phyloP scores from a whole-genome alignment of 2,797 vertebrate genomes.

The Taenioides sp. region DNA sequence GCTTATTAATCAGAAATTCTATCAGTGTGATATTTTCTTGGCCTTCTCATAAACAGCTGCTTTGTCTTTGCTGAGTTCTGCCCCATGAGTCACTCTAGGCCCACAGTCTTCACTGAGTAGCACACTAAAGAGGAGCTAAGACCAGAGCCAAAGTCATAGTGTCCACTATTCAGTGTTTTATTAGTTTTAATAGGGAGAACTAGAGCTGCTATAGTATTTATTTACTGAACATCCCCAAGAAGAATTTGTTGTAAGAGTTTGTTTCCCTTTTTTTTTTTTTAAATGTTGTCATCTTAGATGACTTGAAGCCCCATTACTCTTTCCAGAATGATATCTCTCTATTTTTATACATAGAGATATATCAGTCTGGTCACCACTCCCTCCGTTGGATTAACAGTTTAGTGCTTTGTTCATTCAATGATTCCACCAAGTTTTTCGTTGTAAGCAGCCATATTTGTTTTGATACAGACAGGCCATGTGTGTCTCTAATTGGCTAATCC shows the following conservation, averaged over 20 bases:
- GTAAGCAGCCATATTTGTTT: too few species aligned
- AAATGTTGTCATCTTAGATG: not conserved
- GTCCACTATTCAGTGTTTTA: not conserved
- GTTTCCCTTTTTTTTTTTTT: not conserved
- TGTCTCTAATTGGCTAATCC: too few species aligned
- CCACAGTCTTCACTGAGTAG: too few species aligned
- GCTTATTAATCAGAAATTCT: conserved; percentile 6
- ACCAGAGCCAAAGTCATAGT: not conserved
- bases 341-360: too few species aligned
- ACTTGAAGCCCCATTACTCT: not conserved
- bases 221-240: not conserved
- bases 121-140: not conserved
- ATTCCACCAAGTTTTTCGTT: too few species aligned
- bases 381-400: too few species aligned
- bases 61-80: not conserved
- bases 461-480: too few species aligned
- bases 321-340: too few species aligned
- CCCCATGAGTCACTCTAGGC: conserved; percentile 13
- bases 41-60: conserved; percentile 8
- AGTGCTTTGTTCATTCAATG: too few species aligned
- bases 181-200: not conserved
- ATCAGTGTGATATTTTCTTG: not conserved
- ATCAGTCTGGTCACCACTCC: too few species aligned
- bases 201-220: not conserved
- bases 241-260: not conserved